Base-by-base conservation (phyloP, 2,113 vertebrate species). In the Podiceps cristatus region DNA sequence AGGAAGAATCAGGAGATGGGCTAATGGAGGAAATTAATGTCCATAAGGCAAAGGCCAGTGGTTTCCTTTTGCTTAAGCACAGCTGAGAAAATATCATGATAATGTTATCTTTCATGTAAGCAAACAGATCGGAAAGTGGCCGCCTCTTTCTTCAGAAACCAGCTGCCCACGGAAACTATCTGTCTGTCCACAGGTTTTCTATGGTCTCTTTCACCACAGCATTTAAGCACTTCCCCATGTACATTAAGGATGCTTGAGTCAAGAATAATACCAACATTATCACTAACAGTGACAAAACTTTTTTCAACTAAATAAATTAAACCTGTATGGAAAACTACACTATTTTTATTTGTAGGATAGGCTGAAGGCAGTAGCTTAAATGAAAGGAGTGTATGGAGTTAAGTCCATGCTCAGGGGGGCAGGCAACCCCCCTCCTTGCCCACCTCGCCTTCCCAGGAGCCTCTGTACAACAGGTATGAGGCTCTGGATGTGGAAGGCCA, bases 51-150 rank as follows among this genome's bases (percentile, higher is more conserved):
- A 93, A 88, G 59, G 75, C 72, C 68, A 74, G 42, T 74, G 37
- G 18, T 86, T 96, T 95, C 88, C 63, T 96, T 88, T 94, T 69
- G 18, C 59, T 92, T 90, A 59, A 95, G 20, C 75, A 88, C 92
- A 95, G 79, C 86, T 93, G 94, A 93, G 80, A 96, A 97, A 95
- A 96, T 93, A 85, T 56, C 20, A 81, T 60, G 6, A 45, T 88
- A 74, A 81, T 45, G 17, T 92, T 93, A 96, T 81, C 79, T 86
- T 83, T 83, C 31, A 62, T 29, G 23, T 9, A 86, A 75, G 33
- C 52, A 88, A 95, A 71, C 23, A 81, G 29, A 22, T 75, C 19
- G 0, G 18, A 84, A 86, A 68, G 29, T 22, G 47, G 14, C 7
- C 47, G 53, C 8, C 56, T 93, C 79, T 83, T 76, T 90, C 79